A percentile compares a stretch with the other conserved stretches of the same genome.
Evolutionary conservation across 1,140 invertebrate species (phyloP).

Genomic region (Gerris buenoi): DNA sequence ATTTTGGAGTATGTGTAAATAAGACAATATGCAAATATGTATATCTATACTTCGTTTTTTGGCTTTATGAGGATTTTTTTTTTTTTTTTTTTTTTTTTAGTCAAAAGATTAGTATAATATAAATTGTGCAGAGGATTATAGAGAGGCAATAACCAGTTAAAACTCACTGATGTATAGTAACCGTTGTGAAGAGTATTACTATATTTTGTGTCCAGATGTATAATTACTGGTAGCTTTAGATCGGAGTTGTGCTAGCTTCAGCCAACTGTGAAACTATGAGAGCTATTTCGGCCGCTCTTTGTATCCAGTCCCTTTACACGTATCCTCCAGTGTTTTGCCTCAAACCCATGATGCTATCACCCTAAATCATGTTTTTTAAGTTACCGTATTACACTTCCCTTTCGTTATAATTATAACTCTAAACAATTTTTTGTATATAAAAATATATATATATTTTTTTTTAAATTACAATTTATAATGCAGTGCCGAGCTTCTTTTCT

Average conservation of each 20-base stretch:
- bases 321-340: not conserved
- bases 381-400: not conserved
- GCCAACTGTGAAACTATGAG: not conserved
- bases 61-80: no score
- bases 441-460: not conserved
- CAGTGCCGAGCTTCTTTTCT: not conserved
- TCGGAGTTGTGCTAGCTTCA: not conserved
- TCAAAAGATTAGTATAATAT: no score
- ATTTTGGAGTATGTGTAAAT: no score
- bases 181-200: not conserved
- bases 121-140: no score
- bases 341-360: not conserved
- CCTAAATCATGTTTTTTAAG: not conserved
- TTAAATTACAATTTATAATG: not conserved
- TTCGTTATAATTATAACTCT: not conserved
- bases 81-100: no score
- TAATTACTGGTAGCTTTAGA: not conserved
- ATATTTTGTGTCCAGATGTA: not conserved
- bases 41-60: no score
- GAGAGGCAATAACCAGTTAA: no score
- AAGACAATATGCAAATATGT: no score
- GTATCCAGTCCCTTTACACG: no score
- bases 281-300: no score
- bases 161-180: not conserved
- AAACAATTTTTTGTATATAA: not conserved